Evolutionary conservation across 1,140 invertebrate species (phyloP), one percentile per base, ranked within the genome.

Genomic region (Diuraphis noxia): DNA sequence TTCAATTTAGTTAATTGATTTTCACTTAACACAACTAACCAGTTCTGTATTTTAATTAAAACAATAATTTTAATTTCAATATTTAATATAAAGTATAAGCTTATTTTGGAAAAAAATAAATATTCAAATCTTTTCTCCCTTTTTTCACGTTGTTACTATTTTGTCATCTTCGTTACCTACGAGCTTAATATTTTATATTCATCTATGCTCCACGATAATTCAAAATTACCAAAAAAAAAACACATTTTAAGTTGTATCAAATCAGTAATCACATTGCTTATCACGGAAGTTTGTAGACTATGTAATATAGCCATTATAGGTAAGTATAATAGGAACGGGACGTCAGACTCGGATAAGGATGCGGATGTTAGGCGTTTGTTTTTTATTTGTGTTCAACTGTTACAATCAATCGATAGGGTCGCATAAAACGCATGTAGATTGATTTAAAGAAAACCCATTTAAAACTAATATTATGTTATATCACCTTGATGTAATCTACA

Each of bases 1-100:
- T 38, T 38, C 40, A n/a, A 41, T 13, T 40, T 84, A 41, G 81
- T 30, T 84, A 43, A 84, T 84, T 84, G 81, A n/a, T 84, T 84
- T 84, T 84, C 40, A 43, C 81, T 41, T 17, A 84, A 84, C 81
- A 41, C 81, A 41, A 84, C 40, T 41, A 41, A 84, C 81, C 81
- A 84, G 81, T 84, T 41, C 40, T 3, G 25, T 84, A 41, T 84
- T 84, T 84, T 84, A 84, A 84, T 84, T 84, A n/a, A 40, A 30
- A 84, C 40, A 40, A 84, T 43, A 84, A 41, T 43, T 84, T 6
- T 25, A n/a, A 41, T 40, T 40, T 13, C 10, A 43, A 82, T 41
- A 43, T 40, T 13, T 5, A 43, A 82, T 41, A 43, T 2, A 40
- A 41, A 43, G 13, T 41, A 17, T 41, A 30, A 43, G 40, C 13